These are phyloP conservation scores for Neodontobutis hainanensis DNA, from an alignment of 2,113 vertebrate species.

Conservation along the genomic window DNA sequence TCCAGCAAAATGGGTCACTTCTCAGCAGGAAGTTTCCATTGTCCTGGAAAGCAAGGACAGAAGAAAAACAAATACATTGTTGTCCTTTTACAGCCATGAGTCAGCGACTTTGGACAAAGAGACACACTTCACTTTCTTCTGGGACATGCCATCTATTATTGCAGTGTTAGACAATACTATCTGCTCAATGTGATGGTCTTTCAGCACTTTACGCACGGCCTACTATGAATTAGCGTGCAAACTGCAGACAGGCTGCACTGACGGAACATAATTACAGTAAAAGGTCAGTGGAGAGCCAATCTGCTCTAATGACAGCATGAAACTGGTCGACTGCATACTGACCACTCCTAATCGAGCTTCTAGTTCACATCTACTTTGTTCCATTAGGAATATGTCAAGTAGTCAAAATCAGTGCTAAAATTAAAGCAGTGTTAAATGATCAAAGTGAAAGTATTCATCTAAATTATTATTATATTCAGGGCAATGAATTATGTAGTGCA, in stretches of 20 bases:
- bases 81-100: neutral
- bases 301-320: conserved; percentile 46
- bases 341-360: neutral
- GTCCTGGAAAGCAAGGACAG: conserved; percentile 25
- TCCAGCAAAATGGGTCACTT: conserved; percentile 29
- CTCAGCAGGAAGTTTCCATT: conserved; percentile 37
- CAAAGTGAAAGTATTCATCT: too few species aligned
- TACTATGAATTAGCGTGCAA: conserved; percentile 31
- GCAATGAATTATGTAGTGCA: too few species aligned
- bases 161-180: neutral
- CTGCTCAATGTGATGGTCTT: conserved; percentile 1
- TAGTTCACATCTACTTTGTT: neutral
- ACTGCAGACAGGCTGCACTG: conserved; percentile 28
- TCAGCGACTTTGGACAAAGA: neutral
- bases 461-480: too few species aligned
- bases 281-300: conserved; percentile 59
- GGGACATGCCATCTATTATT: neutral
- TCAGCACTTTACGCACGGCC: neutral
- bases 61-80: neutral
- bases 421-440: too few species aligned
- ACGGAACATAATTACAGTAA: conserved; percentile 58
- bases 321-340: neutral
- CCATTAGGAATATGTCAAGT: too few species aligned
- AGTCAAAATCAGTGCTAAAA: too few species aligned
- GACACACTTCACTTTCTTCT: neutral